phyloP scores from a whole-genome alignment of 2,797 vertebrate genomes.

The Oreochromis grahami region DNA sequence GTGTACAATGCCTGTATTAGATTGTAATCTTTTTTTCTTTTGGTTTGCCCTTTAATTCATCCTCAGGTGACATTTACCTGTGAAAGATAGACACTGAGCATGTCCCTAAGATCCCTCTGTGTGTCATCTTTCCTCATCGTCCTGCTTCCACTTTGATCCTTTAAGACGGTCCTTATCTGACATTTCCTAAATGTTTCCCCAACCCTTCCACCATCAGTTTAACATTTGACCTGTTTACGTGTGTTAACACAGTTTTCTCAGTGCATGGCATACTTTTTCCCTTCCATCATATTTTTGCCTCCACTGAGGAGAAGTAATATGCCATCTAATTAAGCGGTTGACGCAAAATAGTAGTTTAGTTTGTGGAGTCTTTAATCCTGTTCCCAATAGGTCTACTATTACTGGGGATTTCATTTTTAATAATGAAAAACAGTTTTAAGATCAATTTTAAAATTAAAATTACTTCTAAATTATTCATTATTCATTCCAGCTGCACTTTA shows the following conservation, averaged over 20 bases:
- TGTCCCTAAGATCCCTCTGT: constrained; percentile 20
- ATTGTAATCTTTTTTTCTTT: constrained; percentile 19
- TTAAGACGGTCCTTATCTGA: constrained; percentile 27
- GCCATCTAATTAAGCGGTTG: background rate
- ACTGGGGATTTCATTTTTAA: background rate
- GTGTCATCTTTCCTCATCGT: constrained; percentile 8
- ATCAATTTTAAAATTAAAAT: background rate
- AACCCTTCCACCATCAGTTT: background rate
- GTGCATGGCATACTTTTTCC: background rate
- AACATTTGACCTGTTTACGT: background rate
- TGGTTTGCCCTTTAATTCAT: constrained; percentile 48
- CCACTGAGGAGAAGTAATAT: background rate
- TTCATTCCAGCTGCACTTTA: background rate
- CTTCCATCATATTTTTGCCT: background rate
- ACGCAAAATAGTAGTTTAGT: background rate
- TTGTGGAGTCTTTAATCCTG: background rate
- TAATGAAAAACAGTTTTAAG: background rate
- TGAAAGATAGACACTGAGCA: background rate
- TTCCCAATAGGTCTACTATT: background rate
- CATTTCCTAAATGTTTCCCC: constrained; percentile 26
- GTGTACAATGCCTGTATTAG: constrained; percentile 22
- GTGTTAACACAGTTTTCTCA: background rate
- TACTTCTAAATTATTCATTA: background rate
- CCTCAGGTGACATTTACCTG: constrained; percentile 46
- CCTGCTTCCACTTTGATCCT: constrained; percentile 12